Evolutionary conservation across 2,888 invertebrate species (phyloP).

Genomic region (Amphipoea oculea): DNA sequence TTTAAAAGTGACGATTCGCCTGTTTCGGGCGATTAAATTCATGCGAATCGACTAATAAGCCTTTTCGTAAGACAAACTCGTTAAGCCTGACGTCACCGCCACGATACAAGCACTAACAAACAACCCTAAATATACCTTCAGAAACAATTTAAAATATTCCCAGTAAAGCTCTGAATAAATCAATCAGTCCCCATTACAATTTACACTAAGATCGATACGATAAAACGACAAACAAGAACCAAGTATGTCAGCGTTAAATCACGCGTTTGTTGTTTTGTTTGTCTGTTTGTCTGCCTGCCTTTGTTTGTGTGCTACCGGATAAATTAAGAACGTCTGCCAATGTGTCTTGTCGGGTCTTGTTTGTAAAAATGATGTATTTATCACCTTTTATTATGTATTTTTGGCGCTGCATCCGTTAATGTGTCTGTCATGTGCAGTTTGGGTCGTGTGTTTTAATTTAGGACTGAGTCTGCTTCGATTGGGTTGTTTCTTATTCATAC

Average conservation of each 20-base stretch:
- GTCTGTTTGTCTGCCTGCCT: slow-evolving; percentile 70
- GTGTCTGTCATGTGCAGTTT: slow-evolving; percentile 31
- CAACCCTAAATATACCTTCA: slow-evolving; percentile 47
- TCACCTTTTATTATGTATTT: slow-evolving; percentile 42
- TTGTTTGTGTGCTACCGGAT: slow-evolving; percentile 64
- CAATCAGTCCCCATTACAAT: slow-evolving; percentile 84
- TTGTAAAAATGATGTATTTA: slow-evolving; percentile 68
- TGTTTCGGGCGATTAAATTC: too few species aligned
- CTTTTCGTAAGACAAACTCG: not conserved
- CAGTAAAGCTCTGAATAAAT: slow-evolving; percentile 76
- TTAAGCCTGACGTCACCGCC: slow-evolving; percentile 19
- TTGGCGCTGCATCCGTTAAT: slow-evolving; percentile 40
- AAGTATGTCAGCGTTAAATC: slow-evolving; percentile 80
- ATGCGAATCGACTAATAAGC: not conserved
- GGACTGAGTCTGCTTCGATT: slow-evolving; percentile 5
- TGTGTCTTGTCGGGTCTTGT: slow-evolving; percentile 60
- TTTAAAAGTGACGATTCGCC: too few species aligned
- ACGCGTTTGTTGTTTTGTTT: slow-evolving; percentile 75
- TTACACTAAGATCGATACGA: slow-evolving; percentile 82
- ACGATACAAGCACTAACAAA: slow-evolving; percentile 17
- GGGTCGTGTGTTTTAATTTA: slow-evolving; percentile 36
- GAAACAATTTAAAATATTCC: slow-evolving; percentile 72
- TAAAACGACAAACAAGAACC: slow-evolving; percentile 68
- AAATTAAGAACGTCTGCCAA: slow-evolving; percentile 74
- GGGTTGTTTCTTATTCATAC: not conserved